phyloP scores from a whole-genome alignment of 2,888 invertebrate species.

The Dynastes grantii region DNA sequence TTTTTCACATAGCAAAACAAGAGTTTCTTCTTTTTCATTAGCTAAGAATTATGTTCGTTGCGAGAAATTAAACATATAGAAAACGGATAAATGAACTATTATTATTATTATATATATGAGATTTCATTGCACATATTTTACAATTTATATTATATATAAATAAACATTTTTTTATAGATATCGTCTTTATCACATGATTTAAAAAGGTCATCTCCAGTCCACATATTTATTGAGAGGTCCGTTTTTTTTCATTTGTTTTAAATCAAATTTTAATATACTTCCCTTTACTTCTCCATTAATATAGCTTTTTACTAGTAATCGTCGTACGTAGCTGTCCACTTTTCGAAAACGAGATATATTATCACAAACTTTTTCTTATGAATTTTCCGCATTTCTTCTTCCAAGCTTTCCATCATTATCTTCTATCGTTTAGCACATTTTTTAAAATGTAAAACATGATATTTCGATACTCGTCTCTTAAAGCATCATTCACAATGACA shows the following conservation, averaged over 20 bases:
- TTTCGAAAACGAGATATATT: slow-evolving; percentile 42
- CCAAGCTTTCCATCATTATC: slow-evolving; percentile 9
- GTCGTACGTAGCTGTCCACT: slow-evolving; percentile 17
- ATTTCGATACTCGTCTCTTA: slow-evolving; percentile 10
- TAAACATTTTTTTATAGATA: slow-evolving; percentile 65
- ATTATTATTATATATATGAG: slow-evolving; percentile 46
- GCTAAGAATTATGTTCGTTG: slow-evolving; percentile 64
- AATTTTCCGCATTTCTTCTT: slow-evolving; percentile 23
- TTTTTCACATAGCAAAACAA: slow-evolving; percentile 43
- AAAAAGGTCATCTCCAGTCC: slow-evolving; percentile 57
- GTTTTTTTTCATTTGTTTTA: slow-evolving; percentile 32
- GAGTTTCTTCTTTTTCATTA: slow-evolving; percentile 58
- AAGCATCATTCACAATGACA: not conserved
- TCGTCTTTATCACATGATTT: slow-evolving; percentile 68
- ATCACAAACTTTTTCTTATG: slow-evolving; percentile 48
- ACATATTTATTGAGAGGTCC: slow-evolving; percentile 38
- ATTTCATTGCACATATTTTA: slow-evolving; percentile 65
- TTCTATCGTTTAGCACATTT: slow-evolving; percentile 21
- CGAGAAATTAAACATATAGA: slow-evolving; percentile 60
- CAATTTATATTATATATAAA: slow-evolving; percentile 55
- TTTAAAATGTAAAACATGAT: slow-evolving; percentile 22
- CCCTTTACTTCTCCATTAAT: slow-evolving; percentile 2
- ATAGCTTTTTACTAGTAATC: not conserved
- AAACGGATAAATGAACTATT: slow-evolving; percentile 45
- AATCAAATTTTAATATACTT: slow-evolving; percentile 24